Base-by-base conservation (phyloP, 1,140 invertebrate species). In the Drosophila repleta region DNA sequence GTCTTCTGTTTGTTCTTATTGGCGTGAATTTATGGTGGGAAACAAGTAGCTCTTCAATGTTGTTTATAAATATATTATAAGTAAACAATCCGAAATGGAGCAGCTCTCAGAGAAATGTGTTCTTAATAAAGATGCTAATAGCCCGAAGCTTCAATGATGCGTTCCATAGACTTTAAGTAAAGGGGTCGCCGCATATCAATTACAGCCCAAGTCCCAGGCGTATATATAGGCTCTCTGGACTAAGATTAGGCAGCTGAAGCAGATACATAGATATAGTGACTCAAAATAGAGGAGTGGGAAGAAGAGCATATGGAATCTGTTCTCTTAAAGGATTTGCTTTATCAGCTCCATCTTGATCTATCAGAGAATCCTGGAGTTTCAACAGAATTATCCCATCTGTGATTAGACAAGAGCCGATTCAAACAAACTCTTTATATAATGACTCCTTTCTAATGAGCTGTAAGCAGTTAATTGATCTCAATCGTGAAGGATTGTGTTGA, bases 71-170 rank as follows among this genome's bases (percentile, higher is more conserved):
- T 67, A 72, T 65, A 62, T 83, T 68, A 72, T 71, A 78, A 75
- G 60, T 64, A 79, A 83, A 79, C 79, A 79, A 83, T 62, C 55
- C 52, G 56, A 62, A 57, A 41, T 57, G 53, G 51, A 60, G 72
- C 79, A 41, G 39, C 39, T 41, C 39, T 65, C 39, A 51, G 69
- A 69, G 61, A 84, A 83, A 83, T 83, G 80, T 83, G 79, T 84
- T 83, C 68, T 51, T 83, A 83, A 83, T 83, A 83, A 83, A 77
- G 41, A 74, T 72, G 80, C 80, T 83, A 84, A 83, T 84, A 74
- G 80, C 20, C 70, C 24, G 55, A n/a, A 41, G 70, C 49, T 17
- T 41, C 64, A 66, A 53, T 67, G 56, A 72, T 60, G 69, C 58
- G 49, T 15, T 37, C 55, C 39, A 56, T 37, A 61, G 71, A 83